A percentile compares a stretch with the other conserved stretches of the same genome.
Evolutionary conservation across 2,113 vertebrate species (phyloP).

Genomic region (Malurus cyaneus): DNA sequence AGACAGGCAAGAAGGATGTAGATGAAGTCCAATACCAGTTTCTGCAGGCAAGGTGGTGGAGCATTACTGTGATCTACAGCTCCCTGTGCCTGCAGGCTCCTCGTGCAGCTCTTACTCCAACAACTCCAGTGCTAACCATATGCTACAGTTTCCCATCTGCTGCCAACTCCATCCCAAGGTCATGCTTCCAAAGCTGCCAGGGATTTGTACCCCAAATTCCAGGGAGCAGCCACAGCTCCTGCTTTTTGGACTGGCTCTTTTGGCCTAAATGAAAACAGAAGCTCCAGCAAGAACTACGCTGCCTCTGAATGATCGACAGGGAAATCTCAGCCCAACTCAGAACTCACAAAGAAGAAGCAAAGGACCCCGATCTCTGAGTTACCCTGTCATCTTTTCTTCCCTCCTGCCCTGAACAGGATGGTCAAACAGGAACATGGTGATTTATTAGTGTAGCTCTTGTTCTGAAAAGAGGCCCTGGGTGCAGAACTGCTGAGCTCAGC

Average conservation of each 20-base stretch:
- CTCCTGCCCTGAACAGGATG: constrained; percentile 8
- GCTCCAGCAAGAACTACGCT: not conserved
- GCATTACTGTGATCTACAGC: not conserved
- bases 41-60: not conserved
- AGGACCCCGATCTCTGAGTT: not conserved
- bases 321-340: not conserved
- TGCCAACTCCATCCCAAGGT: not conserved
- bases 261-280: not conserved
- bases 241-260: not conserved
- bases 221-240: not conserved
- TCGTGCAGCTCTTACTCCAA: not conserved
- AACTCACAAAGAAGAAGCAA: not conserved
- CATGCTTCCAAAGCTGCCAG: not conserved
- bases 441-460: constrained; percentile 35
- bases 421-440: constrained; percentile 6
- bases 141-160: not conserved
- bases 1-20: not conserved
- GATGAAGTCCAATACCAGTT: not conserved
- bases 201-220: not conserved
- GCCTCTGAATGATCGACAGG: not conserved
- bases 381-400: not conserved
- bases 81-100: not conserved
- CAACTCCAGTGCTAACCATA: not conserved
- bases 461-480: constrained; percentile 45
- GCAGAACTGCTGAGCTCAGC: constrained; percentile 60